Evolutionary conservation across 2,113 vertebrate genomes (phyloP), one percentile per base, ranked within the genome.

Genomic region (Ophiodon elongatus): DNA sequence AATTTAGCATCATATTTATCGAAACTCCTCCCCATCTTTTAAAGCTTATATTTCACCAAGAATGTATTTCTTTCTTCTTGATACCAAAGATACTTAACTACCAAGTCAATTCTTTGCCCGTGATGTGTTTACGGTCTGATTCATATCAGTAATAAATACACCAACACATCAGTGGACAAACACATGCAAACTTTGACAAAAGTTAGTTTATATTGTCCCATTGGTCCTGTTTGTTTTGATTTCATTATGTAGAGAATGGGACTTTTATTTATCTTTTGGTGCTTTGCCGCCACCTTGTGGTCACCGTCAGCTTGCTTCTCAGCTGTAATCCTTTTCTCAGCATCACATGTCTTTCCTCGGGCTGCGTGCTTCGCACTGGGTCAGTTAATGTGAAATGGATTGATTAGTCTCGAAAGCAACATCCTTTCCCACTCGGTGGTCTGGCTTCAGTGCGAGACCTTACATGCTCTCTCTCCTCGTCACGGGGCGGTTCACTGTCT

Each of bases 271-370:
- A n/a, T n/a, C n/a, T 17, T 7, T 59, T 31, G 15, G 21, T 60
- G 33, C 59, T 85, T 62, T 92, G 85, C 85, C 91, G 41, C 87
- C 92, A 82, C 73, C 86, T 60, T 79, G 68, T 93, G 93, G 90
- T 57, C n/a, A 31, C 0, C 23, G 5, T 73, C 39, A 13, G 14
- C n/a, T 31, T 15, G 0, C 5, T 17, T 45, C 9, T 56, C 52
- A 4, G 52, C 29, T 57, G 1, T 35, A 27, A 54, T 25, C 31
- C 1, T 59, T 39, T 56, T 45, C 37, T 64, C n/a, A 60, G 64
- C 64, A 23, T 72, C 60, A 65, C 47, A 25, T n/a, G 4, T 39
- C 35, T 47, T 54, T 78, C 35, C 43, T 39, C 41, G 57, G 5
- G 2, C 71, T 35, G 15, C 33, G 9, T 47, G 41, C 0, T 77